Conservation (phyloP, 2,797 vertebrate genomes). For the Hozukius guyotensis region DNA sequence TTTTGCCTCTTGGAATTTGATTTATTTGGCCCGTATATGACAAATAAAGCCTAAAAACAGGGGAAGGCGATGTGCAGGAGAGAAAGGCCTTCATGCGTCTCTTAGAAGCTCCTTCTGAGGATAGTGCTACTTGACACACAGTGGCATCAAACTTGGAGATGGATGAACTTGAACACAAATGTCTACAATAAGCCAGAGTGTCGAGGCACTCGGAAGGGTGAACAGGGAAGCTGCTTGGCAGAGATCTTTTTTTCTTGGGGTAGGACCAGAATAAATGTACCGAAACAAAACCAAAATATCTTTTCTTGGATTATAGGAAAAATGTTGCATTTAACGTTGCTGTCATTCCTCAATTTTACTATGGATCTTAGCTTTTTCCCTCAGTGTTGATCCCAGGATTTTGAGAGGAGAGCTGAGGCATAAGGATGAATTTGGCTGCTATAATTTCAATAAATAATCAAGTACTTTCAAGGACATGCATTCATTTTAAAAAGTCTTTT, state of each 20-base stretch:
- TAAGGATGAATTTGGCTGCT: conserved; percentile 13
- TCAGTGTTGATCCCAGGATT: conserved; percentile 23
- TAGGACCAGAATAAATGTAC: background rate
- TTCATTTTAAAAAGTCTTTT: conserved; percentile 13
- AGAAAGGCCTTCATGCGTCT: background rate
- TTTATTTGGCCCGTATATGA: background rate
- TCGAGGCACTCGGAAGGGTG: background rate
- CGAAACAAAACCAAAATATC: background rate
- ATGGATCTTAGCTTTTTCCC: conserved; percentile 16
- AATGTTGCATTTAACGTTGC: background rate
- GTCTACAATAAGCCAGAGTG: conserved; percentile 1
- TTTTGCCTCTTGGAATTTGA: background rate
- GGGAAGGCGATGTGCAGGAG: background rate
- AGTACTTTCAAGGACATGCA: conserved; percentile 29
- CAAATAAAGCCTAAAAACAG: background rate
- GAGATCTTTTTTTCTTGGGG: background rate
- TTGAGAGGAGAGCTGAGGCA: background rate
- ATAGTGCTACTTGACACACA: conserved; percentile 3
- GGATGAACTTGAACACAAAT: conserved; percentile 24
- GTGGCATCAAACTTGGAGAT: background rate
- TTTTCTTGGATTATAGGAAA: background rate
- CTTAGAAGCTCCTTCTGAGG: background rate
- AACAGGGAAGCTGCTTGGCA: background rate
- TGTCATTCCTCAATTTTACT: conserved; percentile 35
- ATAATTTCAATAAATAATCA: conserved; percentile 64